These are phyloP conservation scores for Troides oblongomaculatus DNA, from an alignment of 2,888 invertebrate genomes.

Conservation along the genomic window DNA sequence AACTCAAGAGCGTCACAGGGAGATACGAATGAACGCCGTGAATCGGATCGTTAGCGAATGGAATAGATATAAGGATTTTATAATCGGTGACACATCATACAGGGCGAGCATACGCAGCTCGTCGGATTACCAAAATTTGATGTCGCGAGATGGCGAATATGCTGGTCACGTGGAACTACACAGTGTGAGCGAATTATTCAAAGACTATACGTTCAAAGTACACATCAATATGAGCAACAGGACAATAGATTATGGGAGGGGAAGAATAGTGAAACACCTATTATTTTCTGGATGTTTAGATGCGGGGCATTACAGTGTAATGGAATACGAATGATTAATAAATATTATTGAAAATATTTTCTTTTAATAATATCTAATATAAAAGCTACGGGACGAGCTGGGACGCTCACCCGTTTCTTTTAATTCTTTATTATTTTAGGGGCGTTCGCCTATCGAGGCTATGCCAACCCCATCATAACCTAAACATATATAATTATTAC, in stretches of 20 bases:
- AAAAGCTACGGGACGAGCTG: too few species aligned
- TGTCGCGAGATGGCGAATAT: conserved; percentile 66
- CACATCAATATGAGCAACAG: conserved; percentile 53
- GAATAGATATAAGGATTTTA: conserved; percentile 66
- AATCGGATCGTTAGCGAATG: conserved; percentile 61
- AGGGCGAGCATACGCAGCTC: conserved; percentile 46
- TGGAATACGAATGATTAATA: conserved; percentile 50
- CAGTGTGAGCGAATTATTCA: conserved; percentile 58
- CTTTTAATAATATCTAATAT: too few species aligned
- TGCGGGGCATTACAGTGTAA: conserved; percentile 70
- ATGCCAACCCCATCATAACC: too few species aligned
- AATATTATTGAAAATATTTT: background rate
- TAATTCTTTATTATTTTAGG: too few species aligned
- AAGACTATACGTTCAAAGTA: conserved; percentile 62
- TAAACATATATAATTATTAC: too few species aligned
- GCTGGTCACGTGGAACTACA: conserved; percentile 70
- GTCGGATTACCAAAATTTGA: conserved; percentile 54
- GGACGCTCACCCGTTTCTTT: too few species aligned
- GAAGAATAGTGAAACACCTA: conserved; percentile 55
- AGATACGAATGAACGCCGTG: conserved; percentile 57
- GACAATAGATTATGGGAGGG: conserved; percentile 65
- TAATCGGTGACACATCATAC: conserved; percentile 67
- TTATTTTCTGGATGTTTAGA: conserved; percentile 67
- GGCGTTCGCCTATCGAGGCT: too few species aligned
- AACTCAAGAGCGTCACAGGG: conserved; percentile 63